Conservation (phyloP, 2,113 vertebrate genomes). For the Heptranchias perlo region DNA sequence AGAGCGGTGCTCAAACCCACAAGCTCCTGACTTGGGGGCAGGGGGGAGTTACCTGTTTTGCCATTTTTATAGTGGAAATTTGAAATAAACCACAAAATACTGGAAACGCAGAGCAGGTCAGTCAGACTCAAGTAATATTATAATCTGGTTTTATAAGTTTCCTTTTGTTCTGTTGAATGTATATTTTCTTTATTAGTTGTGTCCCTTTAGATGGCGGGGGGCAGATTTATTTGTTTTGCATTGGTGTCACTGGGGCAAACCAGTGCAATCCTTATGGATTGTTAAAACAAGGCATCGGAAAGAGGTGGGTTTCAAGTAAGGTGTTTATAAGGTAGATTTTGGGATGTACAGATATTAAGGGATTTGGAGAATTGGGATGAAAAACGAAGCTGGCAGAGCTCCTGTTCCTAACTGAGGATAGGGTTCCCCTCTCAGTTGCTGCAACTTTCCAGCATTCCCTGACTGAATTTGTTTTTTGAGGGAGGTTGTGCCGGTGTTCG, state of each 20-base stretch:
- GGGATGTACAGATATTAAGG: neutral
- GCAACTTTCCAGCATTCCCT: neutral
- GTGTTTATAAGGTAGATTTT: neutral
- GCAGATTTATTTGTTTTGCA: neutral
- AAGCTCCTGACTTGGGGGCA: too few relatives aligned
- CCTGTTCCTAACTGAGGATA: too few relatives aligned
- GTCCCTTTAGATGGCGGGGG: neutral
- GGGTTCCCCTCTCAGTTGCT: neutral
- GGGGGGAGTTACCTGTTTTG: too few relatives aligned
- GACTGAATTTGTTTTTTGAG: too few relatives aligned
- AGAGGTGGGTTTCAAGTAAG: neutral
- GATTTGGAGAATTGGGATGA: neutral
- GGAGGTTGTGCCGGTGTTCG: neutral
- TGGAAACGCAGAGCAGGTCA: too few relatives aligned
- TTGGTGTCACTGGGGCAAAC: neutral
- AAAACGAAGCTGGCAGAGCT: too few relatives aligned
- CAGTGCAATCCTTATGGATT: neutral
- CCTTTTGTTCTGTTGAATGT: neutral
- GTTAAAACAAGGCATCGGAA: neutral
- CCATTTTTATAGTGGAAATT: too few relatives aligned
- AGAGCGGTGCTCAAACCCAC: too few relatives aligned
- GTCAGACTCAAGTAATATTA: neutral
- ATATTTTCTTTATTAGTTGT: neutral
- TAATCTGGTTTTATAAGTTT: neutral
- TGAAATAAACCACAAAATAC: too few relatives aligned